Conservation (phyloP, 2,888 invertebrate genomes). For the Oxyteleia sp. region DNA sequence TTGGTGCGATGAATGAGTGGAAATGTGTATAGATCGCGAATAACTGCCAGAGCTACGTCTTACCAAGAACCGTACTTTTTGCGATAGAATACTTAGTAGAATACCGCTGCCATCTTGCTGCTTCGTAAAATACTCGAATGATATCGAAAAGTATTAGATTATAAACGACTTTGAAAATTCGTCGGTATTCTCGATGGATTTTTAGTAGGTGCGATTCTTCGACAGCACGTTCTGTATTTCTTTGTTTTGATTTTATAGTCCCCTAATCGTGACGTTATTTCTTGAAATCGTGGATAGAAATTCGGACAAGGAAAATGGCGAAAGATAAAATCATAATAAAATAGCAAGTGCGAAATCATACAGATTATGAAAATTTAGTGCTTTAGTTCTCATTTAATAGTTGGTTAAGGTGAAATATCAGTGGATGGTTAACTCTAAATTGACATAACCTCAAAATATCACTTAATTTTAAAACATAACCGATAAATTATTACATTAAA, state of each 20-base stretch:
- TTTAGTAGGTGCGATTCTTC: conserved; percentile 34
- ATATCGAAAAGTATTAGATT: conserved; percentile 37
- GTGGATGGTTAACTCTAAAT: too few species aligned
- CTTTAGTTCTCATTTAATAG: neutral
- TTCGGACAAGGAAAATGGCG: conserved; percentile 1
- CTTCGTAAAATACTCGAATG: conserved; percentile 81
- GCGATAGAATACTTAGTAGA: conserved; percentile 63
- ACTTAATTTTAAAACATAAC: too few species aligned
- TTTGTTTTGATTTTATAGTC: conserved; percentile 28
- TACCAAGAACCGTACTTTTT: conserved; percentile 77
- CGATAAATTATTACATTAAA: too few species aligned
- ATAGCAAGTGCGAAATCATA: conserved; percentile 15
- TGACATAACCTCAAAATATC: too few species aligned
- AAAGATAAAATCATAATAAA: conserved; percentile 4
- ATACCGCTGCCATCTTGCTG: conserved; percentile 89
- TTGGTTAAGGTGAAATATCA: neutral
- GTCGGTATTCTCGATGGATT: conserved; percentile 29
- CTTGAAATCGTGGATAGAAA: conserved; percentile 2
- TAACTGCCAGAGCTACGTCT: conserved; percentile 77
- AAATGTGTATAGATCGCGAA: conserved; percentile 76
- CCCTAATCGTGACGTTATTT: conserved; percentile 17
- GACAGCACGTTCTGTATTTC: conserved; percentile 51
- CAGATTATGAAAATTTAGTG: neutral
- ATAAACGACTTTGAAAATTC: conserved; percentile 31
- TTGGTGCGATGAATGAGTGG: conserved; percentile 84